Evolutionary conservation across 2,888 invertebrate species (phyloP).

Genomic region (Empis stercorea): DNA sequence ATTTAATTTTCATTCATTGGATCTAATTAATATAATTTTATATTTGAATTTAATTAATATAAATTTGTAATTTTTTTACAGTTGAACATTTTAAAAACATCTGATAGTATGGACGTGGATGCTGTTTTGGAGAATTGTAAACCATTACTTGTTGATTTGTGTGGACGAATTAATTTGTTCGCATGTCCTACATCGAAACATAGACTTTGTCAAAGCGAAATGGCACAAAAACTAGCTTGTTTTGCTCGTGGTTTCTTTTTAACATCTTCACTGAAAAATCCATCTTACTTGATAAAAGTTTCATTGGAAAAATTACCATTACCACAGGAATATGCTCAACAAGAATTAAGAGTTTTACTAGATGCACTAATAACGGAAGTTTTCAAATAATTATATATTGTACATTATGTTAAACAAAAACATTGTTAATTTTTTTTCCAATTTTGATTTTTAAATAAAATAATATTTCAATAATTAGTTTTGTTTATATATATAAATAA

Average conservation of each 20-base stretch:
- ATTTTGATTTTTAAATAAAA: no score
- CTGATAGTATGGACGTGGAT: constrained; percentile 30
- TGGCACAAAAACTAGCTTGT: constrained; percentile 32
- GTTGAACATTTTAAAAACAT: constrained; percentile 17
- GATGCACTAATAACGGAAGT: neutral
- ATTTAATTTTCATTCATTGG: no score
- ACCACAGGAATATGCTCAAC: constrained; percentile 34
- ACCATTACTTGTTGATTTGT: constrained; percentile 33
- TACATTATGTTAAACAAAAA: no score
- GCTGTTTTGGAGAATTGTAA: constrained; percentile 34
- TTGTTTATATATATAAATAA: no score
- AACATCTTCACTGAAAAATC: constrained; percentile 29
- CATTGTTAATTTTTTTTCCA: no score
- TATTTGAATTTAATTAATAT: no score
- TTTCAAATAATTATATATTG: no score
- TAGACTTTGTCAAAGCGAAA: constrained; percentile 36
- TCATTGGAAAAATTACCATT: constrained; percentile 34
- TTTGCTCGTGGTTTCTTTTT: constrained; percentile 32
- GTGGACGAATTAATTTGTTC: constrained; percentile 32
- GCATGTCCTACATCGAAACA: constrained; percentile 37
- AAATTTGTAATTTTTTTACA: constrained; percentile 13
- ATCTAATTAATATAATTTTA: no score
- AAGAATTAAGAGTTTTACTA: constrained; percentile 22
- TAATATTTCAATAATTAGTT: no score
- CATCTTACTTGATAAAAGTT: constrained; percentile 28